Evolutionary conservation across 1,140 invertebrate species (phyloP).

Genomic region (Panagrolaimus sp.): DNA sequence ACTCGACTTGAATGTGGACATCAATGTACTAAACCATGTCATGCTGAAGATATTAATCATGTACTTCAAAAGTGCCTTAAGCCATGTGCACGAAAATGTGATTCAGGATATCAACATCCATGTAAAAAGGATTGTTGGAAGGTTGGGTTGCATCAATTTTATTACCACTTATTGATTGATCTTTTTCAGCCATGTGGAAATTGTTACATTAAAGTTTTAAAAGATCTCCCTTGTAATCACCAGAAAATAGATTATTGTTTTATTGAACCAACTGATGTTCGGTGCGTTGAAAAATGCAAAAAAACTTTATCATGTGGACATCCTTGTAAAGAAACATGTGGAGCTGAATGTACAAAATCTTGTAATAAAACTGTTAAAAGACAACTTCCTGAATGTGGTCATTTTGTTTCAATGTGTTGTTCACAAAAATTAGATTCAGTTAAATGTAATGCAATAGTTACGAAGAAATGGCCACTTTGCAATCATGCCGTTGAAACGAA

Average conservation of each 20-base stretch:
- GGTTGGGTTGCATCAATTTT: conserved; percentile 4
- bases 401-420: conserved; percentile 26
- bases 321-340: conserved; percentile 24
- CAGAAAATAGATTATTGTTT: conserved; percentile 12
- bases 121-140: conserved; percentile 30
- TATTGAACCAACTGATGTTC: neutral
- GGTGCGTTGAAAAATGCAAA: conserved; percentile 16
- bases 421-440: neutral
- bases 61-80: too few relatives aligned
- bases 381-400: conserved; percentile 29
- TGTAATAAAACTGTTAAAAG: conserved; percentile 21
- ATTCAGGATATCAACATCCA: conserved; percentile 24
- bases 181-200: conserved; percentile 31
- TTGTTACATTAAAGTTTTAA: conserved; percentile 22
- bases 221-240: conserved; percentile 27
- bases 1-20: too few relatives aligned
- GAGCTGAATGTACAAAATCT: conserved; percentile 6
- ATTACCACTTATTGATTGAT: neutral
- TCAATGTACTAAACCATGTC: too few relatives aligned
- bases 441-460: too few relatives aligned
- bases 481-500: conserved; percentile 19
- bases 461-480: neutral
- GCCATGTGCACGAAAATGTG: conserved; percentile 27
- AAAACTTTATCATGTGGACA: conserved; percentile 30
- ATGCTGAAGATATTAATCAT: too few relatives aligned